These are phyloP conservation scores for Lycaena phlaeas DNA, from an alignment of 2,888 invertebrate genomes.

Conservation along the genomic window DNA sequence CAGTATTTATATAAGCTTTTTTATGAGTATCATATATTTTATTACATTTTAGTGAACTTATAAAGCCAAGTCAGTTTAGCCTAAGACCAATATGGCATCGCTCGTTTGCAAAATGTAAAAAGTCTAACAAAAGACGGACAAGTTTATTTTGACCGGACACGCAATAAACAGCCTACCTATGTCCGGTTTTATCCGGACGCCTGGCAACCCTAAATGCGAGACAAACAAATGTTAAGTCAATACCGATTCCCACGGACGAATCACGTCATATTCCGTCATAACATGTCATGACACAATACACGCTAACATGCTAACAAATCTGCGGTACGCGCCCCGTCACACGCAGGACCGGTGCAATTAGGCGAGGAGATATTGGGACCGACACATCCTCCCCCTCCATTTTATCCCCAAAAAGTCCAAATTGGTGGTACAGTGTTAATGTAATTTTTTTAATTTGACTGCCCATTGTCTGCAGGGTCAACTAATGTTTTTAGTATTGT, in stretches of 20 bases:
- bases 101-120: too few relatives aligned
- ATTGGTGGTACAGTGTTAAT: constrained; percentile 2
- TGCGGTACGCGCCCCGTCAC: constrained; percentile 34
- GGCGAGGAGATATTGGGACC: constrained; percentile 36
- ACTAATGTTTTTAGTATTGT: not conserved
- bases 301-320: constrained; percentile 43
- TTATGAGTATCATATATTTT: too few relatives aligned
- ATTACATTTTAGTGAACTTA: too few relatives aligned
- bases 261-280: constrained; percentile 41
- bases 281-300: constrained; percentile 44
- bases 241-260: constrained; percentile 35
- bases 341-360: constrained; percentile 42
- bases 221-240: constrained; percentile 8
- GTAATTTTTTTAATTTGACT: constrained; percentile 4
- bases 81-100: too few relatives aligned
- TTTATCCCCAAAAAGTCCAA: too few relatives aligned
- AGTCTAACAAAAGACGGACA: too few relatives aligned
- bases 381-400: constrained; percentile 27
- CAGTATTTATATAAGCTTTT: too few relatives aligned
- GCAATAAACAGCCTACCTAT: too few relatives aligned
- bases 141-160: too few relatives aligned
- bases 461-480: not conserved
- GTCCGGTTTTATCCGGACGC: too few relatives aligned
- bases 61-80: too few relatives aligned
- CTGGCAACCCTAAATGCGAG: too few relatives aligned